phyloP scores from a whole-genome alignment of 2,797 vertebrate species.

The Xerus rutilus region DNA sequence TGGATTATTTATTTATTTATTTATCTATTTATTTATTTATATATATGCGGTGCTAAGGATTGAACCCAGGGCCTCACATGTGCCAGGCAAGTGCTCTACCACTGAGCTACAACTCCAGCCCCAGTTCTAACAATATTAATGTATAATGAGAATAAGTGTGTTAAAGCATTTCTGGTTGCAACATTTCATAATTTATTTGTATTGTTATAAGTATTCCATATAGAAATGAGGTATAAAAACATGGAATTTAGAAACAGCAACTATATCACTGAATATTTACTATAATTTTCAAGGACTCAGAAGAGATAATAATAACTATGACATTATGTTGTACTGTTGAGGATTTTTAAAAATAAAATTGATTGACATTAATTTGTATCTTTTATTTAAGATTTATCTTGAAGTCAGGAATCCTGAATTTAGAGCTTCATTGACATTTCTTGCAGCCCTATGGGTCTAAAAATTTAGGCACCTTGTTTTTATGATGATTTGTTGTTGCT shows the following conservation, averaged over 20 bases:
- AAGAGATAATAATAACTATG: slow-evolving; percentile 24
- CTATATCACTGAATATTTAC: not conserved
- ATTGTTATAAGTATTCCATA: slow-evolving; percentile 29
- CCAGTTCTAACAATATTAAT: slow-evolving; percentile 28
- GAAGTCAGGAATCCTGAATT: not conserved
- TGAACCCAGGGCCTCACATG: too few relatives aligned
- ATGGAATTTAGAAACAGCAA: slow-evolving; percentile 13
- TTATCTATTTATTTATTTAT: too few relatives aligned
- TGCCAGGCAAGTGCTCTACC: too few relatives aligned
- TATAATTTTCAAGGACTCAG: slow-evolving; percentile 34
- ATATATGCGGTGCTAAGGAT: too few relatives aligned
- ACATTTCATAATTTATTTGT: slow-evolving; percentile 39
- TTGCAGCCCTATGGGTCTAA: not conserved
- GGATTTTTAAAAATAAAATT: not conserved
- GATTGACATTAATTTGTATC: not conserved
- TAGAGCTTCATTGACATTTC: not conserved
- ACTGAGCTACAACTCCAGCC: too few relatives aligned
- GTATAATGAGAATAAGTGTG: slow-evolving; percentile 38
- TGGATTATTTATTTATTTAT: too few relatives aligned
- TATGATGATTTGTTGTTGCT: not conserved
- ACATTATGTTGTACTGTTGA: slow-evolving; percentile 6
- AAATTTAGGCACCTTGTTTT: not conserved
- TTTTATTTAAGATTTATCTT: not conserved
- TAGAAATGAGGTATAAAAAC: slow-evolving; percentile 38
- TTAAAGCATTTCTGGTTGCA: slow-evolving; percentile 35